phyloP scores from a whole-genome alignment of 2,797 vertebrate species.

The Acanthurus leucopareius region DNA sequence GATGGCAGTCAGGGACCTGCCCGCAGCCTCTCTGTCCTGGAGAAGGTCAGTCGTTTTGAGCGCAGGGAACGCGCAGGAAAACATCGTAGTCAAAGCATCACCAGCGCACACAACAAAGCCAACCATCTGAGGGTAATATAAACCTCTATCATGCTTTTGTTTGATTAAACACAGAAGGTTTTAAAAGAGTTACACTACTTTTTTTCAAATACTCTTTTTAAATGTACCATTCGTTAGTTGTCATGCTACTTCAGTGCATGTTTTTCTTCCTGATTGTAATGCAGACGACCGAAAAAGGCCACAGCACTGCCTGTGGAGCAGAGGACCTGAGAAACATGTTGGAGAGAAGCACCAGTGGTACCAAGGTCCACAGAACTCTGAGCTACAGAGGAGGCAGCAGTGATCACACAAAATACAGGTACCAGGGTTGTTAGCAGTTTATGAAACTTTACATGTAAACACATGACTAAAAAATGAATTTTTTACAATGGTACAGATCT shows the following conservation, averaged over 20 bases:
- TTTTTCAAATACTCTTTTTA: neutral
- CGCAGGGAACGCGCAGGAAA: slow-evolving; percentile 84
- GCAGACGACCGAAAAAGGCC: slow-evolving; percentile 35
- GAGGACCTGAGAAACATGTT: slow-evolving; percentile 83
- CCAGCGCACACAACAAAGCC: slow-evolving; percentile 63
- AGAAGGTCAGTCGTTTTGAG: slow-evolving; percentile 94
- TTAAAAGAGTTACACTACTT: neutral
- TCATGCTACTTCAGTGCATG: neutral
- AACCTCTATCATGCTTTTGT: neutral
- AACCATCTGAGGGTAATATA: slow-evolving; percentile 51
- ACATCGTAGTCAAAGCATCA: slow-evolving; percentile 76
- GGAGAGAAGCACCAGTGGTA: slow-evolving; percentile 70
- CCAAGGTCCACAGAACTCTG: slow-evolving; percentile 75
- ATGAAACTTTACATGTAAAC: neutral
- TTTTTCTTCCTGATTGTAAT: slow-evolving; percentile 1
- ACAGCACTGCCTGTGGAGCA: slow-evolving; percentile 69
- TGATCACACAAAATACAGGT: slow-evolving; percentile 71
- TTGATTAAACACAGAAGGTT: neutral
- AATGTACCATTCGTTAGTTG: neutral
- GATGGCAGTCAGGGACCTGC: slow-evolving; percentile 65
- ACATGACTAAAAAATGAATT: neutral
- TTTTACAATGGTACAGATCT: neutral
- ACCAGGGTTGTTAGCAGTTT: neutral
- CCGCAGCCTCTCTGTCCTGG: slow-evolving; percentile 90
- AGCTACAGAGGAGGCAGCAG: slow-evolving; percentile 75